phyloP scores from a whole-genome alignment of 2,797 vertebrate genomes.

The Lagorchestes hirsutus region DNA sequence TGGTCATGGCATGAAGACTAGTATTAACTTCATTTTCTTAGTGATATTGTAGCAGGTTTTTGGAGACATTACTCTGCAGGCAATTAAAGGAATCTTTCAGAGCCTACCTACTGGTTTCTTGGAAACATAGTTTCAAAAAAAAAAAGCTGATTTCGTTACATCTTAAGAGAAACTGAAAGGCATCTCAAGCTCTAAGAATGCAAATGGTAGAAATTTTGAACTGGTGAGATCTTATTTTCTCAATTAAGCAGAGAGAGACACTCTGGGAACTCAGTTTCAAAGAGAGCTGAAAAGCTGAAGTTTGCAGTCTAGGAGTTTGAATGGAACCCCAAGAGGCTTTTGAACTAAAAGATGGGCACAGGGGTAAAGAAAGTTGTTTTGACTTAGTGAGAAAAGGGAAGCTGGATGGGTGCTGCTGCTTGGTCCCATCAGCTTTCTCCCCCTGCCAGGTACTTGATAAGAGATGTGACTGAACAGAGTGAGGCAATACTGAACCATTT shows the following conservation, averaged over 20 bases:
- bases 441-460: background rate
- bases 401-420: background rate
- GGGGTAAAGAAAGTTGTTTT: background rate
- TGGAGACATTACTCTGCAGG: background rate
- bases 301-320: background rate
- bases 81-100: background rate
- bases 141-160: background rate
- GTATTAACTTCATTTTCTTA: background rate
- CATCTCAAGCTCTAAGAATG: background rate
- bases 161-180: background rate
- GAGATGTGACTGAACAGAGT: background rate
- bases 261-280: background rate
- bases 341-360: background rate
- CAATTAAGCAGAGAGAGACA: background rate
- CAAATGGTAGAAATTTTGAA: background rate
- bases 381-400: background rate
- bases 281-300: background rate
- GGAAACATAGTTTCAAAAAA: background rate
- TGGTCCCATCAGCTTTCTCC: background rate
- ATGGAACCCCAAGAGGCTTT: background rate
- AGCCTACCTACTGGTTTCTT: background rate
- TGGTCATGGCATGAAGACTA: background rate
- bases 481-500: background rate
- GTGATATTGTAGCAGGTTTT: background rate
- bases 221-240: background rate